These are phyloP conservation scores for Trisateles emortualis DNA, from an alignment of 2,888 invertebrate genomes.

Conservation along the genomic window DNA sequence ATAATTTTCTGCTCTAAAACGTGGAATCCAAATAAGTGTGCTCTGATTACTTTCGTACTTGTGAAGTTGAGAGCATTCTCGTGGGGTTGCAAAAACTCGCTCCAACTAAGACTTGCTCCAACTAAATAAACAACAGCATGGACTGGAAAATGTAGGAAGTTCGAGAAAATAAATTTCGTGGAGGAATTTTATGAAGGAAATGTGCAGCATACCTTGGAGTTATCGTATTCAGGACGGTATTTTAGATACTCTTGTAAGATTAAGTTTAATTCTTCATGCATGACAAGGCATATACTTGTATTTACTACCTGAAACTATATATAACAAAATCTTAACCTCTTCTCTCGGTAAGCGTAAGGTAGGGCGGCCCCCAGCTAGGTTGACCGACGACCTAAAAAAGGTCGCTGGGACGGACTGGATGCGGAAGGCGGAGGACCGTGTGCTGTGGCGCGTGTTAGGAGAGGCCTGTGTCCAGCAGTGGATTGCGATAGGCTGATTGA, in stretches of 20 bases:
- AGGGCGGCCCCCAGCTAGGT: too few species aligned
- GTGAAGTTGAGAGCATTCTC: constrained; percentile 23
- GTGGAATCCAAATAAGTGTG: constrained; percentile 32
- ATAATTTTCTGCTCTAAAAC: not conserved
- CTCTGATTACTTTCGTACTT: constrained; percentile 37
- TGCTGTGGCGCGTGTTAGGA: too few species aligned
- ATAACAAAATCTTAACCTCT: too few species aligned
- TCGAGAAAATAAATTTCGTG: constrained; percentile 10
- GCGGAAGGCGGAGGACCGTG: too few species aligned
- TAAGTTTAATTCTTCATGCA: too few species aligned
- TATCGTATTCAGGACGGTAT: not conserved
- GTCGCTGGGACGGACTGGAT: too few species aligned
- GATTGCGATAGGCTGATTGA: too few species aligned
- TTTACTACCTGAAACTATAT: too few species aligned
- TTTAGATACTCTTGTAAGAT: not conserved
- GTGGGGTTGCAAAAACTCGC: constrained; percentile 26
- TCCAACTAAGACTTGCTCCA: constrained; percentile 17
- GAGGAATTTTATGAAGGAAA: constrained; percentile 8
- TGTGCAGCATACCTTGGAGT: not conserved
- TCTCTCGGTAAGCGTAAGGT: too few species aligned
- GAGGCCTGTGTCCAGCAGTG: too few species aligned
- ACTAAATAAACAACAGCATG: constrained; percentile 30
- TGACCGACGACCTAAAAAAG: too few species aligned
- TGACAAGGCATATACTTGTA: too few species aligned
- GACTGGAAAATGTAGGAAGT: constrained; percentile 19